These are phyloP conservation scores for Agrochola macilenta DNA, from an alignment of 2,888 invertebrate genomes.

Conservation along the genomic window DNA sequence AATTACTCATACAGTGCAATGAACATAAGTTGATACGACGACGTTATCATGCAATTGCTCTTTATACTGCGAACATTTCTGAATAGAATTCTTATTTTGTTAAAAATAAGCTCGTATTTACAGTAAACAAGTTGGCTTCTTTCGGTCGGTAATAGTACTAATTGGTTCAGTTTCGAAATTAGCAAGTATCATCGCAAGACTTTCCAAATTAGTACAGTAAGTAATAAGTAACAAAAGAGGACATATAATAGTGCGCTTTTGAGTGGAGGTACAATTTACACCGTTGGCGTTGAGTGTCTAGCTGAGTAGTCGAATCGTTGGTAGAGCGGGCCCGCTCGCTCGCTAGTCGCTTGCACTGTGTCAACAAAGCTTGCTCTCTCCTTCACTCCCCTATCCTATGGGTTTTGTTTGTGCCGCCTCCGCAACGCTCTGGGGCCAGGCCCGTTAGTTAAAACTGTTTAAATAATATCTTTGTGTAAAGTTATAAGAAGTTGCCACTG, in stretches of 20 bases:
- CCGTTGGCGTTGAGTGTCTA: slow-evolving; percentile 57
- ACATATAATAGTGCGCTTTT: slow-evolving; percentile 72
- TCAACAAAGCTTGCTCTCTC: slow-evolving; percentile 87
- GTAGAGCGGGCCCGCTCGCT: slow-evolving; percentile 65
- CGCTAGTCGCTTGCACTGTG: slow-evolving; percentile 79
- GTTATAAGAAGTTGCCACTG: slow-evolving; percentile 33
- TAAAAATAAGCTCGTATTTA: slow-evolving; percentile 10
- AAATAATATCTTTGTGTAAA: slow-evolving; percentile 30
- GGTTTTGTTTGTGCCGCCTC: slow-evolving; percentile 83
- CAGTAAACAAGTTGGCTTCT: slow-evolving; percentile 36
- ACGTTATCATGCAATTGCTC: slow-evolving; percentile 51
- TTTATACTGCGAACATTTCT: slow-evolving; percentile 33
- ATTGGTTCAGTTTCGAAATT: slow-evolving; percentile 56
- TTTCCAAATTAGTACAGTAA: slow-evolving; percentile 59
- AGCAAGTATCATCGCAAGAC: slow-evolving; percentile 39
- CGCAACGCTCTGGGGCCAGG: slow-evolving; percentile 70
- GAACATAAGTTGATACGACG: slow-evolving; percentile 34
- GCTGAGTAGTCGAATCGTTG: slow-evolving; percentile 64
- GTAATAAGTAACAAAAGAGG: slow-evolving; percentile 64
- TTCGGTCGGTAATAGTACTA: slow-evolving; percentile 29
- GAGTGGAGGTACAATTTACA: slow-evolving; percentile 67
- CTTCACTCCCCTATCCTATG: slow-evolving; percentile 81
- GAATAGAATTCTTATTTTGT: neutral
- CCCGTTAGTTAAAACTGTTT: slow-evolving; percentile 68
- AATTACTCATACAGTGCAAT: slow-evolving; percentile 50